Evolutionary conservation across 1,140 invertebrate species (phyloP).

Genomic region (Panulirus ornatus): DNA sequence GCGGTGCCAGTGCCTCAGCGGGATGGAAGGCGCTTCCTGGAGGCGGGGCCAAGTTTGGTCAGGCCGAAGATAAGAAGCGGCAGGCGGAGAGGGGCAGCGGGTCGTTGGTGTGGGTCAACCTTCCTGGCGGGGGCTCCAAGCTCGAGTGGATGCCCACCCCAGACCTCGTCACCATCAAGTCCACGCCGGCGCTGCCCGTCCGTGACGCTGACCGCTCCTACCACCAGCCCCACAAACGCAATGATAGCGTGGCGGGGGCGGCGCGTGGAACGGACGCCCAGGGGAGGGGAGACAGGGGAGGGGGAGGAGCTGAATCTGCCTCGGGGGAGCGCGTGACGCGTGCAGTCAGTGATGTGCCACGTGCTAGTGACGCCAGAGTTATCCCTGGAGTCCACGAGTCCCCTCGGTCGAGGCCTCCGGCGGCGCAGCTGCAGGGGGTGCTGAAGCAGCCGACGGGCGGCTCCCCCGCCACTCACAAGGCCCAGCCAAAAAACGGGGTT

Average conservation of each 20-base stretch:
- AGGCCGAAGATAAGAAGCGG: not conserved
- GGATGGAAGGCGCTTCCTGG: conserved; percentile 9
- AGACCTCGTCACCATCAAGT: conserved; percentile 68
- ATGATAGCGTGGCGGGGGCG: conserved; percentile 29
- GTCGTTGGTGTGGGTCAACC: conserved; percentile 74
- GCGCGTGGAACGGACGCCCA: not conserved
- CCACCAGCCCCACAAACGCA: conserved; percentile 3
- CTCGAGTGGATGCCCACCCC: conserved; percentile 74
- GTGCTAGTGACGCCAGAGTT: conserved; percentile 46
- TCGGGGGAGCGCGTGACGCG: conserved; percentile 54
- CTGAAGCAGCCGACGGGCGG: not conserved
- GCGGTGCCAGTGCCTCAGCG: not conserved
- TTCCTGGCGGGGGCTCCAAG: conserved; percentile 73
- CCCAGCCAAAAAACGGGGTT: conserved; percentile 69
- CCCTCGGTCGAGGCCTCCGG: conserved; percentile 3
- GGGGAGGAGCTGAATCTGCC: conserved; percentile 16
- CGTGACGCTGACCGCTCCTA: not conserved
- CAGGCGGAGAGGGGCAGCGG: conserved; percentile 24
- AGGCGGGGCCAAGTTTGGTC: not conserved
- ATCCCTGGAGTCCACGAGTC: conserved; percentile 24
- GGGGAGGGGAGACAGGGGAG: conserved; percentile 38
- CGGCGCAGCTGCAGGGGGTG: conserved; percentile 17
- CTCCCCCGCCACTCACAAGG: conserved; percentile 6
- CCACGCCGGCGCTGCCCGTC: conserved; percentile 64
- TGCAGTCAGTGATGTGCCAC: conserved; percentile 52